Conservation (phyloP, 2,888 invertebrate genomes). For the Synergus japonicus region DNA sequence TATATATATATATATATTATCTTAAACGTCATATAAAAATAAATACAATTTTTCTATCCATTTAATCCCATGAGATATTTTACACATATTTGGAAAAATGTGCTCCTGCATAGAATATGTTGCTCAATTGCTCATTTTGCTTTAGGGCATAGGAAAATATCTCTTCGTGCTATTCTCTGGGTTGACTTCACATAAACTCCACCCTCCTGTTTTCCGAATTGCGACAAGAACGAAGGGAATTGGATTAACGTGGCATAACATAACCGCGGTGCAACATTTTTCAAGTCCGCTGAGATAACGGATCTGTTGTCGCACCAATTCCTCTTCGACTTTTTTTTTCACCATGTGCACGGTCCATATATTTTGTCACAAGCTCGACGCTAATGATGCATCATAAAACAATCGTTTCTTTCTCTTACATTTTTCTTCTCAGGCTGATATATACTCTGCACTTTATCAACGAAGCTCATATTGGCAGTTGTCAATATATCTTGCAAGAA, state of each 20-base stretch:
- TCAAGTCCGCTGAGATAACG: constrained; percentile 7
- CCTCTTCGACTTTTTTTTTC: background rate
- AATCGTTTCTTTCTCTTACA: constrained; percentile 7
- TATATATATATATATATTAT: background rate
- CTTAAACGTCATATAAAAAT: no score
- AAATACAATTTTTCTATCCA: no score
- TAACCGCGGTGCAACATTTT: constrained; percentile 7
- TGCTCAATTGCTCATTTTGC: constrained; percentile 1
- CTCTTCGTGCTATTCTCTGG: background rate
- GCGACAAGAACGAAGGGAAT: constrained; percentile 7
- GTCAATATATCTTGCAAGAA: background rate
- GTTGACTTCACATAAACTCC: background rate
- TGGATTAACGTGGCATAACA: constrained; percentile 7
- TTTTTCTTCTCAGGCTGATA: background rate
- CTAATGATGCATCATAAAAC: background rate
- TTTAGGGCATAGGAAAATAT: background rate
- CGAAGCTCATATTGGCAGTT: background rate
- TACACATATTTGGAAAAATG: background rate
- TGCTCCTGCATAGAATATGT: background rate
- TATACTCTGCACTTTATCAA: background rate
- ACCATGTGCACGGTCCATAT: no score
- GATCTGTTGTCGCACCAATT: constrained; percentile 7
- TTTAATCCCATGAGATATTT: no score
- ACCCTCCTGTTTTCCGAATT: background rate
- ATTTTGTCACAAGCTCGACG: background rate